Percentiles rank a stretch among this genome's conserved stretches.
These are phyloP conservation scores for Falco novaeseelandiae DNA, from an alignment of 2,797 vertebrate genomes.

Conservation along the genomic window DNA sequence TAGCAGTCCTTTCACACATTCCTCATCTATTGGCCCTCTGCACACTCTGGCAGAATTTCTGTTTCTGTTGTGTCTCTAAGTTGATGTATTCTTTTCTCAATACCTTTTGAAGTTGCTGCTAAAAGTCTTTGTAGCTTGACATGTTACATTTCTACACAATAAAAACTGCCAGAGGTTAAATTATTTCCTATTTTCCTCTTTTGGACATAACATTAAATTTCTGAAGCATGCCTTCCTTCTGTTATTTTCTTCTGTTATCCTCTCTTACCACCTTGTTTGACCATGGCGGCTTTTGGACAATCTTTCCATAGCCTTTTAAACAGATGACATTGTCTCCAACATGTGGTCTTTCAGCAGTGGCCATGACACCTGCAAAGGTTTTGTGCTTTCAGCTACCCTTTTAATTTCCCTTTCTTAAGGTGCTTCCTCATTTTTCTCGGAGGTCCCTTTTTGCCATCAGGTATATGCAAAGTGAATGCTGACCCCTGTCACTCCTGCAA, in stretches of 20 bases:
- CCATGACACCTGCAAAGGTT: background rate
- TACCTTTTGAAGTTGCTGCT: background rate
- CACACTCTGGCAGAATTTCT: background rate
- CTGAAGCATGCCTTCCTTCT: background rate
- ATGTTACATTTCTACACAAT: background rate
- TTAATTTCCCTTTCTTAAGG: background rate
- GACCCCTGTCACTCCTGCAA: background rate
- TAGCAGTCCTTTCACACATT: background rate
- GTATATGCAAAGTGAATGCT: accelerated
- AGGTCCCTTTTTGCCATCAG: background rate
- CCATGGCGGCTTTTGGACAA: background rate
- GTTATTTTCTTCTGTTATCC: background rate
- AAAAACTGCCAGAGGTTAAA: background rate
- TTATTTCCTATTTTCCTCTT: background rate
- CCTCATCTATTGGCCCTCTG: background rate
- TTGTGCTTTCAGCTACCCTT: background rate
- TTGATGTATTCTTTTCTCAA: background rate
- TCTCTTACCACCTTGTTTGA: background rate
- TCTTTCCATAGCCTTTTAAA: background rate
- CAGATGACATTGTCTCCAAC: background rate
- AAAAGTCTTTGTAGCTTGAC: background rate
- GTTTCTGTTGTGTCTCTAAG: background rate
- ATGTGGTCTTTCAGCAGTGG: background rate
- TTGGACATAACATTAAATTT: background rate
- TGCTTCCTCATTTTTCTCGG: background rate